Conservation (phyloP, 2,113 vertebrate genomes). For the Ahaetulla prasina region DNA sequence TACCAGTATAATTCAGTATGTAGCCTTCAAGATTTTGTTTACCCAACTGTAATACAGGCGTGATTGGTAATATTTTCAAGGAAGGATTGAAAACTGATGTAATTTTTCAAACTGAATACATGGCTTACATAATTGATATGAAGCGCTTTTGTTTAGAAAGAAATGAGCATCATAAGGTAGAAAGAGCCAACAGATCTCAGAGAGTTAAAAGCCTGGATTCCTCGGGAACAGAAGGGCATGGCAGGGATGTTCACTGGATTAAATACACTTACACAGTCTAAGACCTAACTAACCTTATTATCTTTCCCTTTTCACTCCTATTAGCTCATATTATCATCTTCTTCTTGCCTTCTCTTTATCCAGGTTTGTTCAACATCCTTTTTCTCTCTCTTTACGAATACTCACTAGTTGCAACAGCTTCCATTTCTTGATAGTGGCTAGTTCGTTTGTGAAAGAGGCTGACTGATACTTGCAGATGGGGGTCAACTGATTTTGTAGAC, state of each 20-base stretch:
- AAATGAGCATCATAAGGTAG: neutral
- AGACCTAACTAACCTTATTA: neutral
- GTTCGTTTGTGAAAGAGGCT: neutral
- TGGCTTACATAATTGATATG: neutral
- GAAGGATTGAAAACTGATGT: neutral
- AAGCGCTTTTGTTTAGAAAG: neutral
- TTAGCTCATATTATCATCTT: neutral
- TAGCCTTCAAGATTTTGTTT: neutral
- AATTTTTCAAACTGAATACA: neutral
- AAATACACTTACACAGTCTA: neutral
- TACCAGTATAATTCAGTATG: neutral
- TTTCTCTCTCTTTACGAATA: neutral
- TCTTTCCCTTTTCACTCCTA: neutral
- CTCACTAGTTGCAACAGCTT: neutral
- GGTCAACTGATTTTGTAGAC: neutral
- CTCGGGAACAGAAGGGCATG: neutral
- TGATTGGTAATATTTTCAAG: neutral
- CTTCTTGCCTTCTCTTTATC: neutral
- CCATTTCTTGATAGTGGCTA: neutral
- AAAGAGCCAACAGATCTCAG: neutral
- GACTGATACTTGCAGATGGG: neutral
- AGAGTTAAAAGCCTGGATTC: neutral
- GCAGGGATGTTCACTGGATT: neutral
- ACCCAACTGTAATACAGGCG: neutral
- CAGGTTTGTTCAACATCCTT: neutral